Percentiles rank a stretch among this genome's conserved stretches.
Evolutionary conservation across 2,113 vertebrate genomes (phyloP).

Genomic region (Todiramphus saurophagus): DNA sequence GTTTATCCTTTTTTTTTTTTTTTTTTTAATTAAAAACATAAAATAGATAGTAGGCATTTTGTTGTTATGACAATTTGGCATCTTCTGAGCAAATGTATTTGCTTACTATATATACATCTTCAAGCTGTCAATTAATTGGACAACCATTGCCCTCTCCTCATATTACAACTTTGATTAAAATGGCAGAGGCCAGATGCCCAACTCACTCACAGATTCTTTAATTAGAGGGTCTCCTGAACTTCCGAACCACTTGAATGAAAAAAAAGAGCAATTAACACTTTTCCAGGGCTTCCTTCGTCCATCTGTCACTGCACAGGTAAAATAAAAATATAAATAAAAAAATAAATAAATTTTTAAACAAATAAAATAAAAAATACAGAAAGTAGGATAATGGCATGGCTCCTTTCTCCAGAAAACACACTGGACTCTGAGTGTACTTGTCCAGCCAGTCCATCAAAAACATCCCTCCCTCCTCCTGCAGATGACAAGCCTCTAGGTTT

Average conservation of each 20-base stretch:
- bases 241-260: constrained; percentile 72
- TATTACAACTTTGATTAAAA: constrained; percentile 70
- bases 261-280: constrained; percentile 84
- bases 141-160: constrained; percentile 53
- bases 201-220: constrained; percentile 78
- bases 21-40: neutral
- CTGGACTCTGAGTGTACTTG: constrained; percentile 52
- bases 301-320: constrained; percentile 81
- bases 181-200: constrained; percentile 82
- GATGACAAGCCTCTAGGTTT: constrained; percentile 38
- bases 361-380: neutral
- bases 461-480: neutral
- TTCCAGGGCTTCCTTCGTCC: constrained; percentile 63
- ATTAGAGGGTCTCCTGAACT: constrained; percentile 83
- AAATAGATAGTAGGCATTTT: constrained; percentile 22
- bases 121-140: constrained; percentile 64
- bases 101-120: constrained; percentile 63
- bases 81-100: constrained; percentile 55
- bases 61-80: constrained; percentile 36
- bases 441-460: constrained; percentile 47
- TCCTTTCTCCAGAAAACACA: constrained; percentile 41
- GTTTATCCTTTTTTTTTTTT: neutral
- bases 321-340: no score
- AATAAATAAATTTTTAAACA: neutral
- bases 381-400: constrained; percentile 50